Percentiles rank a stretch among this genome's conserved stretches.
Evolutionary conservation across 1,140 invertebrate genomes (phyloP).

Genomic region (Bombus confusus): DNA sequence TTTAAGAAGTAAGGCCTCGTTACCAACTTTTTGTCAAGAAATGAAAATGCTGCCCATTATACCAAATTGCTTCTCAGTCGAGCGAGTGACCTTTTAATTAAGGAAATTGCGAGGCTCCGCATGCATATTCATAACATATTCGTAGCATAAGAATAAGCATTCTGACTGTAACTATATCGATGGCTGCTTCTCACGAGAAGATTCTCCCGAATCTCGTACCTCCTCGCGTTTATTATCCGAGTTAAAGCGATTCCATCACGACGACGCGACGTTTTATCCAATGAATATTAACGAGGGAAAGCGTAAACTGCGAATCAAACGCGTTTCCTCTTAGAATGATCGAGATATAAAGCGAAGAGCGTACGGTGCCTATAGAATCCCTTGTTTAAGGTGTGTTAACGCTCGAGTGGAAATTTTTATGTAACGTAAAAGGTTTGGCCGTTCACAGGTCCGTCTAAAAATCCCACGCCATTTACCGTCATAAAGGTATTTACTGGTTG

Average conservation of each 20-base stretch:
- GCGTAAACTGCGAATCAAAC: background rate
- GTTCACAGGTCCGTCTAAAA: constrained; percentile 4
- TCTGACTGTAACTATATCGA: background rate
- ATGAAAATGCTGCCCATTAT: constrained; percentile 38
- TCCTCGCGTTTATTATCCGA: background rate
- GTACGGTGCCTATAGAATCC: background rate
- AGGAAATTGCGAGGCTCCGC: constrained; percentile 34
- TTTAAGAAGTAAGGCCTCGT: constrained; percentile 6
- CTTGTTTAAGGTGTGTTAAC: constrained; percentile 10
- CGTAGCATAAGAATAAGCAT: background rate
- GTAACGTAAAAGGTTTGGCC: constrained; percentile 3
- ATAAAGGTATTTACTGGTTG: constrained; percentile 18
- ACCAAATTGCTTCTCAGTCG: background rate
- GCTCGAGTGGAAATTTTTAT: constrained; percentile 16
- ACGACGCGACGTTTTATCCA: background rate
- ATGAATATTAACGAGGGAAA: background rate
- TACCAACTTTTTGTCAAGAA: constrained; percentile 31
- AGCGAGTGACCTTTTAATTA: constrained; percentile 39
- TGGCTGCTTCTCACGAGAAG: no score
- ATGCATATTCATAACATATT: constrained; percentile 25
- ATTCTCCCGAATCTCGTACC: background rate
- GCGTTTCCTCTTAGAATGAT: background rate
- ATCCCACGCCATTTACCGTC: background rate
- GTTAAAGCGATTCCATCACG: background rate
- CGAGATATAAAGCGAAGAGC: background rate